phyloP scores from a whole-genome alignment of 2,797 vertebrate genomes.

The Eidolon dupreanum region DNA sequence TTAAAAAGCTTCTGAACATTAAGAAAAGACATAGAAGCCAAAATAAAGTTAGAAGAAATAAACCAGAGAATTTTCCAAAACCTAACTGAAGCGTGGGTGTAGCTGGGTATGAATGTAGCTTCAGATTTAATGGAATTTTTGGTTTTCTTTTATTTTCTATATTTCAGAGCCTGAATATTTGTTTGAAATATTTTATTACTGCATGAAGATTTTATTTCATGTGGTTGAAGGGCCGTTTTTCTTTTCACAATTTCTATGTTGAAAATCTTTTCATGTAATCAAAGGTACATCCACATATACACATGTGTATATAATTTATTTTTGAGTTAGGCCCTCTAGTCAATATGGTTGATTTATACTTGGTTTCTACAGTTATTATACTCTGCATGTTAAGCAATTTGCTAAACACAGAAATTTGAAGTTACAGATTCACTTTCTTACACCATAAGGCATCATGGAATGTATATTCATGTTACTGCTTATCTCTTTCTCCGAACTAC shows the following conservation, averaged over 20 bases:
- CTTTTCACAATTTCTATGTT: not conserved
- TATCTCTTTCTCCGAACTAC: not conserved
- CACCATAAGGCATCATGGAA: not conserved
- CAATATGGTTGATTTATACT: not conserved
- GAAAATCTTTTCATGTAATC: slow-evolving; percentile 43
- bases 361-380: slow-evolving; percentile 9
- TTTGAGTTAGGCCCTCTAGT: slow-evolving; percentile 32
- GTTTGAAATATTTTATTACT: slow-evolving; percentile 40
- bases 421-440: not conserved
- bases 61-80: slow-evolving; percentile 31
- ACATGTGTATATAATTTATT: not conserved
- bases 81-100: not conserved
- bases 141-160: slow-evolving; percentile 38
- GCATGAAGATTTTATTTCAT: slow-evolving; percentile 52
- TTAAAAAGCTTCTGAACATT: not conserved
- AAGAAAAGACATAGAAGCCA: not conserved
- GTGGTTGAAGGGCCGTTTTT: not conserved
- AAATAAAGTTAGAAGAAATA: slow-evolving; percentile 47
- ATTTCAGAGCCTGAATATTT: not conserved
- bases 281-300: not conserved
- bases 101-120: not conserved
- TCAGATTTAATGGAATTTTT: slow-evolving; percentile 24
- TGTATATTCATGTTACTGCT: not conserved
- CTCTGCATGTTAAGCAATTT: not conserved
- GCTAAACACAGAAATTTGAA: not conserved